These are phyloP conservation scores for Mythimna pallens DNA, from an alignment of 2,888 invertebrate genomes.

Conservation along the genomic window DNA sequence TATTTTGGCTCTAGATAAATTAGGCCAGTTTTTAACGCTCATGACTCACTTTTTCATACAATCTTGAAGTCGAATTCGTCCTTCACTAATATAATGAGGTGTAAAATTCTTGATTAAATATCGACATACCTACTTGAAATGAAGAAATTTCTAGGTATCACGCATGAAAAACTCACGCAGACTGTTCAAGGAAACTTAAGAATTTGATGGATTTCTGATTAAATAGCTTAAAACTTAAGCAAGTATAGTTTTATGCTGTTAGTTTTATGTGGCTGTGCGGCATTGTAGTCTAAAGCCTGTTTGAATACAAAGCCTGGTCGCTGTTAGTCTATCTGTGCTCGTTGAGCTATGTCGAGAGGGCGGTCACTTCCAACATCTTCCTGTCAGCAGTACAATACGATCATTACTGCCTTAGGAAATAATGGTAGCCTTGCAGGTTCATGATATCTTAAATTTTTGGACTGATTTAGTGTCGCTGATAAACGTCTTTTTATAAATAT, in stretches of 20 bases:
- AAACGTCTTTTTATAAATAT: no score
- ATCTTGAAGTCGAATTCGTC: neutral
- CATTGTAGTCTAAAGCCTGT: neutral
- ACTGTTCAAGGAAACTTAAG: neutral
- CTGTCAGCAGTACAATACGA: neutral
- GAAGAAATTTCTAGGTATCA: constrained; percentile 16
- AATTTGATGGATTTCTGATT: constrained; percentile 5
- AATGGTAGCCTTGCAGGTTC: no score
- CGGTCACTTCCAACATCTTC: neutral
- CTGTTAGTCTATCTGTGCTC: neutral
- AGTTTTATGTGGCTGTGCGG: neutral
- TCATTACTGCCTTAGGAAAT: no score
- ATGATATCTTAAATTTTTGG: no score
- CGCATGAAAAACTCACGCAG: constrained; percentile 31
- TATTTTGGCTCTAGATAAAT: constrained; percentile 25
- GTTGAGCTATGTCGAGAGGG: neutral
- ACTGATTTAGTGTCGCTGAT: no score
- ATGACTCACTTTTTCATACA: constrained; percentile 21
- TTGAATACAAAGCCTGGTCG: neutral
- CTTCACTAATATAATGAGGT: constrained; percentile 14
- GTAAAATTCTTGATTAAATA: constrained; percentile 10
- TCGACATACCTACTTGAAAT: neutral
- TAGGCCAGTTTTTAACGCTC: constrained; percentile 8
- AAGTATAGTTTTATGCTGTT: neutral
- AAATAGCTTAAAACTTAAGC: constrained; percentile 4